Base-by-base conservation (phyloP, 2,113 vertebrate genomes). In the Procavia capensis region DNA sequence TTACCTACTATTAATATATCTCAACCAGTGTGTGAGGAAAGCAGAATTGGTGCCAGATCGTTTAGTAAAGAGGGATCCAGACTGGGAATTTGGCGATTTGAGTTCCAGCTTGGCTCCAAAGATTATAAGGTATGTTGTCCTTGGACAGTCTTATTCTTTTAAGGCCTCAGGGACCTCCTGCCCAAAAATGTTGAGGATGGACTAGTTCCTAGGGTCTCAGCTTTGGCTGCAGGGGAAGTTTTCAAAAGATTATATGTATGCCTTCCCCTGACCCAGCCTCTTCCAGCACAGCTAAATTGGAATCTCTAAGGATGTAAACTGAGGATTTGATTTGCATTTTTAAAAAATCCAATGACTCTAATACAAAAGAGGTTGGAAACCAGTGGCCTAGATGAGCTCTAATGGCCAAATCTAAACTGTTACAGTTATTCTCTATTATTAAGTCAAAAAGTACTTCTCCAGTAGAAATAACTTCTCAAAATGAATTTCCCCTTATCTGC, bases 391-490 rank as follows among this genome's bases (percentile, higher is more conserved):
- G 19, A 43, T 66, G 76, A 89, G 50, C 90, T 94, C 43, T 89
- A 85, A 81, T 81, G 39, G 54, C 41, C 41, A 76, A 36, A 72
- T 93, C 25, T 92, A 74, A 91, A 93, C 93, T 83, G 29, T 22
- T 29, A 19, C 89, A 66, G 29, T 7, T 84, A 45, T 75, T 85
- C 88, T 47, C 4, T 79, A 36, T 79, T 85, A 74, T 78, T 79
- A 87, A 90, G 19, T 95, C 57, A 92, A 85, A 94, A 94, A 81
- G 92, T 91, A 87, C 10, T 90, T 96, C 89, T 91, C 17, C 74
- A 90, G 54, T 83, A 68, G 64, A 95, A 96, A 85, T 34, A 68
- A 24, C 11, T 20, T 19, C 59, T 95, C 16, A 85, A 70, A 78
- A 86, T 80, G 59, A 4, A 29, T 82, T 96, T 80, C 3, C 45